Percentiles rank a stretch among this genome's conserved stretches.
phyloP scores from a whole-genome alignment of 1,140 invertebrate species.

The Cydia strobilella region DNA sequence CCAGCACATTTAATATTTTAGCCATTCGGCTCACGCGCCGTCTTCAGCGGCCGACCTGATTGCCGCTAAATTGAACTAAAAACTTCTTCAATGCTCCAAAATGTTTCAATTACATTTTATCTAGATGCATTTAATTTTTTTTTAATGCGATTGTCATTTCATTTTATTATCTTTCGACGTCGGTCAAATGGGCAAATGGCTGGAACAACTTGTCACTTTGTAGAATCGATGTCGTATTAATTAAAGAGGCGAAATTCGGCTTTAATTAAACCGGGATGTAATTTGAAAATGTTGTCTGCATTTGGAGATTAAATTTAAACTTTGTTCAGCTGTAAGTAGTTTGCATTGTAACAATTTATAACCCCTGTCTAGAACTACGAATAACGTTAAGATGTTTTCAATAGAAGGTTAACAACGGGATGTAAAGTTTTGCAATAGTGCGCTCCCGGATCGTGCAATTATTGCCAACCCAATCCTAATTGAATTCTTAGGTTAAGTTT shows the following conservation, averaged over 20 bases:
- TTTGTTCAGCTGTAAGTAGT: constrained; percentile 67
- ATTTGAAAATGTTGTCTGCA: constrained; percentile 57
- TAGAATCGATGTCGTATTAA: constrained; percentile 23
- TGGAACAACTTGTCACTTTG: constrained; percentile 27
- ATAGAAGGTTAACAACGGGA: constrained; percentile 74
- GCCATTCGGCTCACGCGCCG: constrained; percentile 70
- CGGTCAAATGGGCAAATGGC: constrained; percentile 17
- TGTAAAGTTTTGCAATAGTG: constrained; percentile 76
- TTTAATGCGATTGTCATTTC: background rate
- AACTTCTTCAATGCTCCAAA: constrained; percentile 75
- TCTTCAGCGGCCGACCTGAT: constrained; percentile 75
- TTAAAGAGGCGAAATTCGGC: constrained; percentile 25
- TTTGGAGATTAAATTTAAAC: constrained; percentile 74
- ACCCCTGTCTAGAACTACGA: constrained; percentile 65
- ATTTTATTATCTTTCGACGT: constrained; percentile 34
- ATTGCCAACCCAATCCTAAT: constrained; percentile 75
- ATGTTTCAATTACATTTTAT: constrained; percentile 69
- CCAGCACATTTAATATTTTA: constrained; percentile 76
- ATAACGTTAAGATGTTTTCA: constrained; percentile 77
- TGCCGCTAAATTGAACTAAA: constrained; percentile 79
- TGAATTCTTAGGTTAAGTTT: constrained; percentile 78
- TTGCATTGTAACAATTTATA: constrained; percentile 71
- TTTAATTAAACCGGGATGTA: constrained; percentile 41
- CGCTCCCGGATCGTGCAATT: constrained; percentile 72
- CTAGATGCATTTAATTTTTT: constrained; percentile 41